These are phyloP conservation scores for Peromyscus maniculatus DNA, from an alignment of 2,113 vertebrate species.

Conservation along the genomic window DNA sequence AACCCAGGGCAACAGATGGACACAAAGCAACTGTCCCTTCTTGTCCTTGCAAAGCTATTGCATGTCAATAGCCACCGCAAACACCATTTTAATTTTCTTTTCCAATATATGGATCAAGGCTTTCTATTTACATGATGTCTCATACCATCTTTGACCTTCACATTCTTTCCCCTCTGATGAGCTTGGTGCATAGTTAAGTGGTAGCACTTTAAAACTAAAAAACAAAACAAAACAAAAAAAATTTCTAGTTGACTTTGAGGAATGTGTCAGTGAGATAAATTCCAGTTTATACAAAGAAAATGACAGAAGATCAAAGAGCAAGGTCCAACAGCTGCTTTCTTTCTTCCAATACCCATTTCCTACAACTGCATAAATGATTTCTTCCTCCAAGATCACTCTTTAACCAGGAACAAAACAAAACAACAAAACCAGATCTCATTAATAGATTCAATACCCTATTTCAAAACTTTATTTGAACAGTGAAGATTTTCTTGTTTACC, in stretches of 20 bases:
- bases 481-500: background rate
- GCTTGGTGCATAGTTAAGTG: slow-evolving; percentile 49
- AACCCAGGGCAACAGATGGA: background rate
- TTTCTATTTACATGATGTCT: slow-evolving; percentile 51
- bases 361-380: background rate
- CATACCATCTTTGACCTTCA: slow-evolving; percentile 39
- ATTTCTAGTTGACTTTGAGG: background rate
- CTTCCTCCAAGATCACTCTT: background rate
- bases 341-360: background rate
- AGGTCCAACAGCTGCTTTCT: background rate
- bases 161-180: background rate
- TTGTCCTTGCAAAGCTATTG: background rate
- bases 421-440: background rate
- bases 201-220: slow-evolving; percentile 38
- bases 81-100: background rate
- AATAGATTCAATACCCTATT: background rate
- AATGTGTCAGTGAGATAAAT: background rate
- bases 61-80: background rate
- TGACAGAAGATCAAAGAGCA: background rate
- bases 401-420: background rate
- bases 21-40: background rate
- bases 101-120: background rate
- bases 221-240: background rate
- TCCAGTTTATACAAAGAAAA: background rate
- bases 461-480: slow-evolving; percentile 23